Base-by-base conservation (phyloP, 1,140 invertebrate species). In the Melipona quadrifasciata region DNA sequence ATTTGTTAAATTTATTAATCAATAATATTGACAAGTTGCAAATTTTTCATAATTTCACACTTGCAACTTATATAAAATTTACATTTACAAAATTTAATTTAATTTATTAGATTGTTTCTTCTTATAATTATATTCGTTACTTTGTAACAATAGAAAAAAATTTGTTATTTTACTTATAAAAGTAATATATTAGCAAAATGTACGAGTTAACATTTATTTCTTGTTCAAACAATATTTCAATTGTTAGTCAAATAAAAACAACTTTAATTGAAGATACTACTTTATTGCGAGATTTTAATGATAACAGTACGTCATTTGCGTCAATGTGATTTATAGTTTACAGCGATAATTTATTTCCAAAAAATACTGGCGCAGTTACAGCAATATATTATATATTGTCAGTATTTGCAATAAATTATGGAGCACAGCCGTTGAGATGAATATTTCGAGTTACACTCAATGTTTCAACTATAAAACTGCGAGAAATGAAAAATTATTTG, bases 391-490 rank as follows among this genome's bases (percentile, higher is more conserved):
- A 57, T 6, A 34, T 34, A 58, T 47, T 53, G 51, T 31, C 39
- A 65, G 55, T 72, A 53, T 58, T 55, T 71, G 75, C 65, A 79
- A 57, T 72, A 84, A 80, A 65, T 84, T 73, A 80, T 57, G 51
- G 53, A 84, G 77, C 82, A 84, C 82, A 84, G 77, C 77, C 77
- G 51, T 84, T 73, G 77, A 80, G 82, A 84, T 84, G 70, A 84
- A 84, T 77, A 80, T 84, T 80, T 84, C 31, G 39, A 72, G 31
- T 80, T 72, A 84, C 68, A 67, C 31, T 65, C 70, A 53, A 57
- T 84, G 31, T 84, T 80, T 72, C 68, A 55, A 31, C 51, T 72
- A 80, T 12, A 80, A 47, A 47, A 72, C 71, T 57, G 71, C 55
- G n/a, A 14, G 24, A 31, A 79, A 79, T 27, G 21, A n/a, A 61